Evolutionary conservation across 1,140 invertebrate genomes (phyloP), one percentile per base, ranked within the genome.

Genomic region (Drosophila nebulosa): DNA sequence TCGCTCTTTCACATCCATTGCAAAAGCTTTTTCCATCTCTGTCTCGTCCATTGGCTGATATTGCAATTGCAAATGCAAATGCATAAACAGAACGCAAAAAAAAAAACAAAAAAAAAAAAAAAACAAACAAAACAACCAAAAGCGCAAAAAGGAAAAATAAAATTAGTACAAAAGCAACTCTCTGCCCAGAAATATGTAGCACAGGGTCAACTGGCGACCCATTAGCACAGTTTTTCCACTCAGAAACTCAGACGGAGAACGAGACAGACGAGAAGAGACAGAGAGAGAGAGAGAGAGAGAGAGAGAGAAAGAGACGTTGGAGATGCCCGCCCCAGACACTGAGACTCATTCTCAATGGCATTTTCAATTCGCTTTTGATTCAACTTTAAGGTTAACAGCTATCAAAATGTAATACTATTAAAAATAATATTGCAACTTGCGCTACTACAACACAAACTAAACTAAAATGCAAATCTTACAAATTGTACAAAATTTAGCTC

Each of bases 181-280:
- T 63, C 66, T 63, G 81, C 51, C 51, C 12, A 18, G 50, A 12
- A 50, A 58, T 85, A 90, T 74, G 68, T 90, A 53, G 89, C 74
- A 90, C 89, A 90, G 85, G 89, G 89, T 90, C 84, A 90, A 73
- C 73, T 79, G 69, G 76, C 84, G 89, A 90, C 89, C 89, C 72
- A 90, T 78, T 90, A 85, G 84, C 89, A 90, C 81, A 90, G 84
- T 90, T 46, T 90, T 89, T 83, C 76, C 74, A 78, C 36, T 32
- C 55, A 67, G 30, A 59, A 51, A 53, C 52, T 32, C 32, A 50
- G 46, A 64, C 36, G 30, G 32, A 39, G 52, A 46, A 46, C 39
- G 39, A 42, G 39, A 16, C 39, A 42, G 39, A 46, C 16, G 10
- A 7, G 9, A n/a, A n/a, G 18, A 42, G 26, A 27, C 4, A 27